Conservation (phyloP, 2,888 invertebrate species). For the Therioaphis trifolii region DNA sequence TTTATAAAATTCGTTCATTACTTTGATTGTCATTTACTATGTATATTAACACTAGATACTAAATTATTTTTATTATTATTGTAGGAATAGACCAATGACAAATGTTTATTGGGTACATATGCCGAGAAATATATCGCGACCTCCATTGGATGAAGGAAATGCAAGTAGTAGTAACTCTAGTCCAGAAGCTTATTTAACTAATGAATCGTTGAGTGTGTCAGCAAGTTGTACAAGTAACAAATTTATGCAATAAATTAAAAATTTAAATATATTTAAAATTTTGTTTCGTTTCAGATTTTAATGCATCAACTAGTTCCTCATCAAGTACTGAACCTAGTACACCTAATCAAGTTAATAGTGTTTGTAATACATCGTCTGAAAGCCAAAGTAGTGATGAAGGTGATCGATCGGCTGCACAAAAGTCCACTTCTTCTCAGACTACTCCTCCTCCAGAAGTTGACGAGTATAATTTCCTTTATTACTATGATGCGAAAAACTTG, state of each 20-base stretch:
- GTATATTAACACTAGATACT: no score
- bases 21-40: no score
- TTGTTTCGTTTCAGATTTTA: constrained; percentile 23
- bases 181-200: constrained; percentile 32
- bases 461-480: no score
- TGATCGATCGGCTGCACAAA: constrained; percentile 61
- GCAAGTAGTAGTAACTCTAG: constrained; percentile 24
- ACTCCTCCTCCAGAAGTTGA: constrained; percentile 72
- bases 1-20: background rate
- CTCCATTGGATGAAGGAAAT: constrained; percentile 32
- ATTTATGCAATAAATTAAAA: background rate
- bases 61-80: background rate
- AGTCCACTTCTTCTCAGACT: constrained; percentile 56
- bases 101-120: constrained; percentile 58
- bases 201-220: constrained; percentile 66
- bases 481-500: no score
- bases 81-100: constrained; percentile 39
- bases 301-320: constrained; percentile 46
- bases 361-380: no score
- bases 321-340: constrained; percentile 65
- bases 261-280: background rate
- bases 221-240: constrained; percentile 68
- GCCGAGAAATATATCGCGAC: constrained; percentile 49
- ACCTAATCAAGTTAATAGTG: no score
- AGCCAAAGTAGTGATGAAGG: no score